Evolutionary conservation across 2,888 invertebrate species (phyloP).

Genomic region (Lissonota sp.): DNA sequence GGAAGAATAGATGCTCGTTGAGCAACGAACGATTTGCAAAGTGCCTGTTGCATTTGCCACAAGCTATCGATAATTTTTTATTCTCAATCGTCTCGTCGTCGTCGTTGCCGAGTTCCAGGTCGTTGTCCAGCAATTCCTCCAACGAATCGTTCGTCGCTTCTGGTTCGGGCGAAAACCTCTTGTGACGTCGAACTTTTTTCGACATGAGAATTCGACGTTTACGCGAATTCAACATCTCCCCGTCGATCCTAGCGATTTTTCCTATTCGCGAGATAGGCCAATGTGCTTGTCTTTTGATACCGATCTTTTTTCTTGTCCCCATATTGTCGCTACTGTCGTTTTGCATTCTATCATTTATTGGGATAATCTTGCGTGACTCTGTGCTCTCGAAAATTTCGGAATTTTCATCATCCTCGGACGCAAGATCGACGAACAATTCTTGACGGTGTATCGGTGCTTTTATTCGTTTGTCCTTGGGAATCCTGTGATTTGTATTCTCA

Average conservation of each 20-base stretch:
- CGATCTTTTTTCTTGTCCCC: too few species aligned
- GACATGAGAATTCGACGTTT: too few species aligned
- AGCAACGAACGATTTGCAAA: slow-evolving; percentile 44
- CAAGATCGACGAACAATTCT: slow-evolving; percentile 15
- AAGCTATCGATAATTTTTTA: slow-evolving; percentile 42
- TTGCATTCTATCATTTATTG: too few species aligned
- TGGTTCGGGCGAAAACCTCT: not conserved
- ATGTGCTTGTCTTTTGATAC: not conserved
- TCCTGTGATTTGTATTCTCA: not conserved
- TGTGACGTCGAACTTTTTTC: too few species aligned
- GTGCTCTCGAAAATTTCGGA: not conserved
- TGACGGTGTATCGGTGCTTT: not conserved
- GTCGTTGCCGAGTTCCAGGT: not conserved
- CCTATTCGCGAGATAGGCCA: not conserved
- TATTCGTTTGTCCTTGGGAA: not conserved
- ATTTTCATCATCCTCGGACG: not conserved
- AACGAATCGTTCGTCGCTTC: not conserved
- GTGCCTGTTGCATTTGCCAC: slow-evolving; percentile 50
- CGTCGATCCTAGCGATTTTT: not conserved
- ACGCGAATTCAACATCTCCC: not conserved
- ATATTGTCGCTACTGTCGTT: too few species aligned
- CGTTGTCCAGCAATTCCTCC: slow-evolving; percentile 37
- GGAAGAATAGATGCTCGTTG: slow-evolving; percentile 62
- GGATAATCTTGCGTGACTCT: too few species aligned
- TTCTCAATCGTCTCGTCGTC: slow-evolving; percentile 1